Evolutionary conservation across 2,888 invertebrate genomes (phyloP).

Genomic region (Griposia aprilina): DNA sequence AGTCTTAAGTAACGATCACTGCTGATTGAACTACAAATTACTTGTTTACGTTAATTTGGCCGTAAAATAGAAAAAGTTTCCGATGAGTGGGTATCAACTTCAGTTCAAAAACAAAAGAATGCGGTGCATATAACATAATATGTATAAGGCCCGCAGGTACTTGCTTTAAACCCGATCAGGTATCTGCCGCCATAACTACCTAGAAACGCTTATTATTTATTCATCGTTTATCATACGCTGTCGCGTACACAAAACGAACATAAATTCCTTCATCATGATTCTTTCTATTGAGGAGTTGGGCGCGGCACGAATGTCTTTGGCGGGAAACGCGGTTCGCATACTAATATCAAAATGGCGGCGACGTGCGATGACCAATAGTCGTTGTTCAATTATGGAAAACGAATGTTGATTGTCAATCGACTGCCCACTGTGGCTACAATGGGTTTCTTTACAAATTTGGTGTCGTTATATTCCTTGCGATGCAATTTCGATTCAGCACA

Average conservation of each 20-base stretch:
- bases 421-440: conserved; percentile 77
- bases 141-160: conserved; percentile 35
- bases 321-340: conserved; percentile 84
- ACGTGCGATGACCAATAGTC: conserved; percentile 76
- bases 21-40: conserved; percentile 48
- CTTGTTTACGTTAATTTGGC: conserved; percentile 51
- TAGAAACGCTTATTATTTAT: conserved; percentile 81
- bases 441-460: conserved; percentile 82
- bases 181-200: conserved; percentile 70
- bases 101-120: conserved; percentile 46
- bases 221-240: conserved; percentile 82
- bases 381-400: conserved; percentile 78
- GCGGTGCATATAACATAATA: conserved; percentile 22
- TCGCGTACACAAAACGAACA: conserved; percentile 77
- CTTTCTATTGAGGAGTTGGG: conserved; percentile 87
- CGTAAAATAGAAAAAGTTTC: conserved; percentile 45
- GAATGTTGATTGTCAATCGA: conserved; percentile 80
- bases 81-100: conserved; percentile 9
- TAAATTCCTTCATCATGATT: conserved; percentile 88
- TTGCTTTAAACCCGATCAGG: conserved; percentile 61
- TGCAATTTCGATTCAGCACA: conserved; percentile 72
- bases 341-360: conserved; percentile 79
- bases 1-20: conserved; percentile 34
- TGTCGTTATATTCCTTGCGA: conserved; percentile 67
- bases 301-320: conserved; percentile 87